Evolutionary conservation across 2,113 vertebrate species (phyloP).

Genomic region (Nannospalax galili): DNA sequence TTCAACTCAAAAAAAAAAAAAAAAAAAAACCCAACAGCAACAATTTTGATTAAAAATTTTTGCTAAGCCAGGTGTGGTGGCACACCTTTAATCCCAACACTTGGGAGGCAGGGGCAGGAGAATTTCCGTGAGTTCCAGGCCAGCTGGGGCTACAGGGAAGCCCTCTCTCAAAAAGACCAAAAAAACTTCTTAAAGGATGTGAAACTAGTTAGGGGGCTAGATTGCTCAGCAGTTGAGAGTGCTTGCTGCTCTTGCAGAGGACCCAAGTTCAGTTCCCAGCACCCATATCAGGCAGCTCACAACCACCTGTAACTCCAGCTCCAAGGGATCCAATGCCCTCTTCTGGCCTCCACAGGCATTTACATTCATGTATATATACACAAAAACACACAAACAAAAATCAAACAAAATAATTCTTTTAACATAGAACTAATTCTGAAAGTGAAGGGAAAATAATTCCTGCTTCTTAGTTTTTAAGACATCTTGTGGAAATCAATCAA

Average conservation of each 20-base stretch:
- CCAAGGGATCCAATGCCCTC: background rate
- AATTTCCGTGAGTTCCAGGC: no score
- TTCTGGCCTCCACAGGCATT: background rate
- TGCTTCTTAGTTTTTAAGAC: background rate
- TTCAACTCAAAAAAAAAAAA: background rate
- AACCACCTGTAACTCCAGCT: background rate
- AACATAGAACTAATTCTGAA: background rate
- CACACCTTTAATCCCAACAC: no score
- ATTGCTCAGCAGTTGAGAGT: background rate
- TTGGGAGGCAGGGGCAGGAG: no score
- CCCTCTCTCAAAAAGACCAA: no score
- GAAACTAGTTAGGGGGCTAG: background rate
- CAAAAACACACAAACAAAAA: background rate
- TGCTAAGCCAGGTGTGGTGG: no score
- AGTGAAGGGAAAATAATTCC: background rate
- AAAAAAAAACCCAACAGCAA: no score
- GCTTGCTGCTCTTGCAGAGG: background rate
- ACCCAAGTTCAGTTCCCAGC: background rate
- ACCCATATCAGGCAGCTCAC: background rate
- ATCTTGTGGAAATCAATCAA: background rate
- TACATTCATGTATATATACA: background rate
- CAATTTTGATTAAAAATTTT: background rate
- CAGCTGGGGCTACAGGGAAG: no score
- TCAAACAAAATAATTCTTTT: background rate
- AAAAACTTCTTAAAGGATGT: background rate